Percentiles rank a stretch among this genome's conserved stretches.
phyloP scores from a whole-genome alignment of 2,113 vertebrate species.

The Dasypus novemcinctus region DNA sequence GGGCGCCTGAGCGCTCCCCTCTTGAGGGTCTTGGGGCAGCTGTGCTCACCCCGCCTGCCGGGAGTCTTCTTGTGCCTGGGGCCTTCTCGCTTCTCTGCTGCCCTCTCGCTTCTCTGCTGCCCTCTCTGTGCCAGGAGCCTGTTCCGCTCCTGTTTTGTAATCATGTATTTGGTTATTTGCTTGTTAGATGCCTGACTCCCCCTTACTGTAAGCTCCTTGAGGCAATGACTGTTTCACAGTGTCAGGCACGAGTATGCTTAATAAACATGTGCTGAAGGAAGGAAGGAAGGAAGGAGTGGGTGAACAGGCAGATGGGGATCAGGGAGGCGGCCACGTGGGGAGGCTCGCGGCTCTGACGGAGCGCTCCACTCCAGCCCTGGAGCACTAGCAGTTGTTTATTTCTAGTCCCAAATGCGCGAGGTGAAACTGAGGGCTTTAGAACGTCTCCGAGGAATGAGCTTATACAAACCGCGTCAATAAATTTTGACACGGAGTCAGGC shows the following conservation, averaged over 20 bases:
- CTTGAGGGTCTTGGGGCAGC: not conserved
- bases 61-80: not conserved
- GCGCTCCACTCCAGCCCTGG: accelerated
- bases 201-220: not conserved
- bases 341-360: not conserved
- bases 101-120: accelerated
- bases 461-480: not conserved
- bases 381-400: not conserved
- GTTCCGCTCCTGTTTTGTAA: not conserved
- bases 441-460: not conserved
- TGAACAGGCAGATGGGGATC: accelerated
- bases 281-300: not conserved
- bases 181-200: not conserved
- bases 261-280: not conserved
- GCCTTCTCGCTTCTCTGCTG: too few species aligned
- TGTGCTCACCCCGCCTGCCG: not conserved
- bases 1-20: not conserved
- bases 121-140: not conserved
- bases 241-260: accelerated
- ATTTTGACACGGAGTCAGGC: not conserved
- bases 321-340: not conserved
- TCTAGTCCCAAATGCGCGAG: not conserved
- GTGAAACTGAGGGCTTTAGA: not conserved
- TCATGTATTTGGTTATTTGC: not conserved
- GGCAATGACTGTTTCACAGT: accelerated